A percentile compares a stretch with the other conserved stretches of the same genome.
Conservation (phyloP, 2,113 vertebrate species). For the Sporophila hypoxantha region DNA sequence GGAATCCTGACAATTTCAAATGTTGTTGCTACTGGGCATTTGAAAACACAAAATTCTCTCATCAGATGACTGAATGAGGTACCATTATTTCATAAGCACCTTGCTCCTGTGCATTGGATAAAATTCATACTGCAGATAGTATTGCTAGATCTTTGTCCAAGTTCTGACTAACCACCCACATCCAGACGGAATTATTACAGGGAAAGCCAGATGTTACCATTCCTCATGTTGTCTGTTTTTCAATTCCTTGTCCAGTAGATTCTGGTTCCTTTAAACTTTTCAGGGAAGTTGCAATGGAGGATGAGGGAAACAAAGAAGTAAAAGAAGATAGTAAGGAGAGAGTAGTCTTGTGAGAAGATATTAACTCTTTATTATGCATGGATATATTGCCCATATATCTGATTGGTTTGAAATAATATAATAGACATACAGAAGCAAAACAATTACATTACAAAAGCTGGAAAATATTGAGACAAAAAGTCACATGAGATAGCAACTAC, state of each 20-base stretch:
- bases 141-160: neutral
- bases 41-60: neutral
- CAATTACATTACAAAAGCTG: neutral
- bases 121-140: neutral
- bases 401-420: neutral
- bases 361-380: neutral
- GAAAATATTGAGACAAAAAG: neutral
- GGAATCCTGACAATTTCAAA: neutral
- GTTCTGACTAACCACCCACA: neutral
- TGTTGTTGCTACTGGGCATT: neutral
- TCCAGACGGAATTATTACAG: neutral
- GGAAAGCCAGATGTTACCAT: neutral
- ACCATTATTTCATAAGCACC: neutral
- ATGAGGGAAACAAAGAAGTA: neutral
- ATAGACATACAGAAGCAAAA: neutral
- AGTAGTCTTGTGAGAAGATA: neutral
- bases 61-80: neutral
- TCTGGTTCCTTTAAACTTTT: neutral
- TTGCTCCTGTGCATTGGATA: neutral
- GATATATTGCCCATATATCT: neutral
- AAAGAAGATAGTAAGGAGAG: neutral
- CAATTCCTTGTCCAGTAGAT: neutral
- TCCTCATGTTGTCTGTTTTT: neutral
- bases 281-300: neutral
- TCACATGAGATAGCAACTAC: neutral